Evolutionary conservation across 2,797 vertebrate genomes (phyloP), one percentile per base, ranked within the genome.

Genomic region (Coilia nasus): DNA sequence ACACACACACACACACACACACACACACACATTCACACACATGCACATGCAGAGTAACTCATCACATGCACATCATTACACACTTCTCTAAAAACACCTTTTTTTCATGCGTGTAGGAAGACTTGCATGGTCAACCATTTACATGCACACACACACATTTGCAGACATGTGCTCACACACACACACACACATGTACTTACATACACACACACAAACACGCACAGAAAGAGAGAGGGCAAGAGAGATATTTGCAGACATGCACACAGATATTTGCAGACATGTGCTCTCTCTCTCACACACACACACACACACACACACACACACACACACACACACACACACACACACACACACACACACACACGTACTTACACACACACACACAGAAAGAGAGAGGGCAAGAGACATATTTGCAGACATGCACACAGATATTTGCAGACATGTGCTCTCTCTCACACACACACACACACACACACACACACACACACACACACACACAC

Each of bases 1-100:
- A 23, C 60, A 62, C 60, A 62, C 60, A 62, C 62, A 67, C 62
- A 67, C 64, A 67, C 64, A 67, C 64, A 67, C 56, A 80, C 3
- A 75, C 21, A 23, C 25, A 21, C 60, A 62, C 60, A 62, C 47
- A 12, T 6, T 7, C 56, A 57, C 56, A 17, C 4, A 57, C 57
- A n/a, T 17, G 2, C 3, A 17, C 19, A 59, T 59, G 19, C 28
- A 71, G 15, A 17, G 64, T 9, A 15, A 71, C 11, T 31, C 64
- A 31, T 71, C 60, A 35, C 12, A 17, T 71, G 64, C 64, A 17
- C 28, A 5, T 15, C 14, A 64, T 64, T 64, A 71, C 67, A 75
- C 31, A 41, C 31, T 41, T 31, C 62, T 14, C 25, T 28, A 15
- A 67, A 75, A 31, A 21, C 67, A 75, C 5, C 15, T 75, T 44